These are phyloP conservation scores for Percina caprodes DNA, from an alignment of 2,113 vertebrate genomes.

Conservation along the genomic window DNA sequence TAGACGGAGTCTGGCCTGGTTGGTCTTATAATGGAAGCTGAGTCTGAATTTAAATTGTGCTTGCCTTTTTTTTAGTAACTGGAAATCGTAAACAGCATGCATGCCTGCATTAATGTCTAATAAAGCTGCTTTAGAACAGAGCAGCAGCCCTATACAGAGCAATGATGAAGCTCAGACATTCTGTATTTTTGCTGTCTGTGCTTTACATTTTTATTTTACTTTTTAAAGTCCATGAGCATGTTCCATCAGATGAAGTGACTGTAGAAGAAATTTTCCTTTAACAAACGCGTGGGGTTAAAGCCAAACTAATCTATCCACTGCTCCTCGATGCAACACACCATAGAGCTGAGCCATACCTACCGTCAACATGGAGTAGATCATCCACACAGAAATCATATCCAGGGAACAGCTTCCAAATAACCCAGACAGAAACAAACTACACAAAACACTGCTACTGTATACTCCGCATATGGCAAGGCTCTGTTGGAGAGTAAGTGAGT, in stretches of 20 bases:
- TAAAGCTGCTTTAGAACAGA: no score
- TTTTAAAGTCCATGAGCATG: no score
- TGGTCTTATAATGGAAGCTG: no score
- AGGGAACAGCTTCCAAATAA: background rate
- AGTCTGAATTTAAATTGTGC: no score
- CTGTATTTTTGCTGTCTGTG: no score
- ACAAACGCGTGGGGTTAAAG: background rate
- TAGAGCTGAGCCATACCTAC: constrained; percentile 44
- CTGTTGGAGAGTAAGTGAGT: background rate
- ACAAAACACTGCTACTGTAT: background rate
- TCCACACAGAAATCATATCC: constrained; percentile 71
- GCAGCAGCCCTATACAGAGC: no score
- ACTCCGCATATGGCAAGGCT: background rate
- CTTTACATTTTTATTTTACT: no score
- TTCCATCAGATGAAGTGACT: background rate
- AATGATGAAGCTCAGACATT: no score
- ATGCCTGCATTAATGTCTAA: no score
- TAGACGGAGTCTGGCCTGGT: no score
- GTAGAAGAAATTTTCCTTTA: background rate
- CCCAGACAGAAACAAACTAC: background rate
- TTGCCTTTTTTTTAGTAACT: no score
- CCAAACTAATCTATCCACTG: background rate
- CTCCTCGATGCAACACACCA: background rate
- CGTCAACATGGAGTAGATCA: constrained; percentile 49
- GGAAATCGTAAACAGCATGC: no score